Conservation (phyloP, 2,888 invertebrate genomes). For the Parnassius smintheus region DNA sequence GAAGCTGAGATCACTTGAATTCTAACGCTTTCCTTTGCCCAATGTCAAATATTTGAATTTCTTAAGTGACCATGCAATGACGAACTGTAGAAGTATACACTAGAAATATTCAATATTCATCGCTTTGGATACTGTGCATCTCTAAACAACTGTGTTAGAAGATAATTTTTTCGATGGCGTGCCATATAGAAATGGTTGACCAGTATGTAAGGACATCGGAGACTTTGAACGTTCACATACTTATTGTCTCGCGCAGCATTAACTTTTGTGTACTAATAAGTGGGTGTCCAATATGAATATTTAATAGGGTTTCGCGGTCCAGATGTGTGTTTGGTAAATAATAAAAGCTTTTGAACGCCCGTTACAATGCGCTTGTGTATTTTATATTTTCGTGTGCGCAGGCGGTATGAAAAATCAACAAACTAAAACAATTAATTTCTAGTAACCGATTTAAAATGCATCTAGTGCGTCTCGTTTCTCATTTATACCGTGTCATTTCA, state of each 20-base stretch:
- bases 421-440: slow-evolving; percentile 37
- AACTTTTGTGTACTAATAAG: slow-evolving; percentile 80
- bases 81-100: slow-evolving; percentile 67
- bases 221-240: slow-evolving; percentile 55
- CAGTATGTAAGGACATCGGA: slow-evolving; percentile 58
- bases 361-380: slow-evolving; percentile 64
- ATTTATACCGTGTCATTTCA: background rate
- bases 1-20: slow-evolving; percentile 78
- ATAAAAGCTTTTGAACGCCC: slow-evolving; percentile 63
- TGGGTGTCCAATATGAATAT: slow-evolving; percentile 77
- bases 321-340: slow-evolving; percentile 76
- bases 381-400: slow-evolving; percentile 64
- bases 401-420: slow-evolving; percentile 56
- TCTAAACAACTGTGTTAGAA: slow-evolving; percentile 49
- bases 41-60: slow-evolving; percentile 78
- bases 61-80: slow-evolving; percentile 78
- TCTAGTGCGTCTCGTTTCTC: slow-evolving; percentile 7
- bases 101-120: slow-evolving; percentile 75
- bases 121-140: slow-evolving; percentile 52
- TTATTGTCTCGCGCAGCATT: slow-evolving; percentile 69
- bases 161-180: slow-evolving; percentile 48
- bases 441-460: slow-evolving; percentile 16
- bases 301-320: slow-evolving; percentile 74
- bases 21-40: slow-evolving; percentile 80
- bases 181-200: slow-evolving; percentile 37